Evolutionary conservation across 2,888 invertebrate species (phyloP).

Genomic region (Tipula vernalis): DNA sequence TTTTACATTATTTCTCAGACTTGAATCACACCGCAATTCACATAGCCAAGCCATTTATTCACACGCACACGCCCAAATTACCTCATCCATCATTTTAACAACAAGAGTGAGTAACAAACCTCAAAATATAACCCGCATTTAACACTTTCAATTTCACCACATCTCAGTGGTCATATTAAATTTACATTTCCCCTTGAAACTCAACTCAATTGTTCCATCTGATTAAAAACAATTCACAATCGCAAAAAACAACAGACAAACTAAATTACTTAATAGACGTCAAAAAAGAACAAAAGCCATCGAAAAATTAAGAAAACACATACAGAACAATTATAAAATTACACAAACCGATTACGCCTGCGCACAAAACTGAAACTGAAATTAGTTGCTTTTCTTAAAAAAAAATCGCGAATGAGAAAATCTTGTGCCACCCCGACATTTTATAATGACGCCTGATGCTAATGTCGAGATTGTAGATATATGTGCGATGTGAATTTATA

Average conservation of each 20-base stretch:
- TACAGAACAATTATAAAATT: not conserved
- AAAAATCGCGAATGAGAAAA: not conserved
- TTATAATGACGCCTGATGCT: not conserved
- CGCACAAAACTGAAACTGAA: not conserved
- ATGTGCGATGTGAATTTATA: not conserved
- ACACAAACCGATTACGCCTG: not conserved
- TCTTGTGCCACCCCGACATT: not conserved
- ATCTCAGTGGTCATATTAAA: not conserved
- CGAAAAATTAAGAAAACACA: not conserved
- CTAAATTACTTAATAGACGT: not conserved
- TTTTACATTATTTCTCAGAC: too few species aligned
- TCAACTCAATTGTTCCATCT: not conserved
- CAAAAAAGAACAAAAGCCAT: not conserved
- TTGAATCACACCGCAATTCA: too few species aligned
- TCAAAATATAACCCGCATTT: not conserved
- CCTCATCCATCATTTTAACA: not conserved
- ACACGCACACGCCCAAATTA: not conserved
- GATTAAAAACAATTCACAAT: conserved; percentile 4
- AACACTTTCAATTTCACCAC: not conserved
- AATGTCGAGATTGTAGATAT: not conserved
- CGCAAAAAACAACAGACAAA: not conserved
- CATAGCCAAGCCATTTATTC: too few species aligned
- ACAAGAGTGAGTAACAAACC: not conserved
- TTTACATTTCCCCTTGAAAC: not conserved
- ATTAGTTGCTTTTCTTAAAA: not conserved